Percentiles rank a stretch among this genome's conserved stretches.
Conservation (phyloP, 2,113 vertebrate genomes). For the Psephotus haematonotus region DNA sequence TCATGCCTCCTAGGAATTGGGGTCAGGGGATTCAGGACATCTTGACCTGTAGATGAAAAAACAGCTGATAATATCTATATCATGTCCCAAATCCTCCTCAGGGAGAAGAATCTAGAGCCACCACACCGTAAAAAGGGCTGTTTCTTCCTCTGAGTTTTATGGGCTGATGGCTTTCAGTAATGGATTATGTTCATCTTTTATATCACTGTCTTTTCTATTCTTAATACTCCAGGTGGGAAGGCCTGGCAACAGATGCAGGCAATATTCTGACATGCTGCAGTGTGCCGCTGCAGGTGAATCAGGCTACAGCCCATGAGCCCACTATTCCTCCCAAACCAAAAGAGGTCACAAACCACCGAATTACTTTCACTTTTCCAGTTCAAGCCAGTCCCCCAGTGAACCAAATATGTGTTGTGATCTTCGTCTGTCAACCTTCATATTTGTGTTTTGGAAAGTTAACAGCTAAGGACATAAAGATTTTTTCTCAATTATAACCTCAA, state of each 20-base stretch:
- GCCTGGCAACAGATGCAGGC: neutral
- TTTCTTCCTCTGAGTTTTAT: neutral
- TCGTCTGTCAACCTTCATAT: neutral
- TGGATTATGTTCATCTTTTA: neutral
- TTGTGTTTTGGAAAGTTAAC: neutral
- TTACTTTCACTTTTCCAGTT: neutral
- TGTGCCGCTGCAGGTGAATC: neutral
- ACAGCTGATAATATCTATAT: neutral
- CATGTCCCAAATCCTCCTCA: neutral
- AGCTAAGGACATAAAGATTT: neutral
- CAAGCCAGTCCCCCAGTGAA: neutral
- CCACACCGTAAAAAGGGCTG: neutral
- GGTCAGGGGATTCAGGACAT: neutral
- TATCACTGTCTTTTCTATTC: neutral
- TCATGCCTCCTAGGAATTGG: neutral
- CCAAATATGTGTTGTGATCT: neutral
- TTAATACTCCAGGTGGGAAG: neutral
- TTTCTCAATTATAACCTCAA: neutral
- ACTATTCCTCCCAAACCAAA: neutral
- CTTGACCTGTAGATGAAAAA: neutral
- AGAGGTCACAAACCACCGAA: neutral
- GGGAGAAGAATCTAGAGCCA: neutral
- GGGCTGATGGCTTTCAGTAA: neutral
- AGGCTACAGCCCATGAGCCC: neutral
- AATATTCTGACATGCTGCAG: neutral